Conservation (phyloP, 2,888 invertebrate genomes). For the Pediacus dermestoides region DNA sequence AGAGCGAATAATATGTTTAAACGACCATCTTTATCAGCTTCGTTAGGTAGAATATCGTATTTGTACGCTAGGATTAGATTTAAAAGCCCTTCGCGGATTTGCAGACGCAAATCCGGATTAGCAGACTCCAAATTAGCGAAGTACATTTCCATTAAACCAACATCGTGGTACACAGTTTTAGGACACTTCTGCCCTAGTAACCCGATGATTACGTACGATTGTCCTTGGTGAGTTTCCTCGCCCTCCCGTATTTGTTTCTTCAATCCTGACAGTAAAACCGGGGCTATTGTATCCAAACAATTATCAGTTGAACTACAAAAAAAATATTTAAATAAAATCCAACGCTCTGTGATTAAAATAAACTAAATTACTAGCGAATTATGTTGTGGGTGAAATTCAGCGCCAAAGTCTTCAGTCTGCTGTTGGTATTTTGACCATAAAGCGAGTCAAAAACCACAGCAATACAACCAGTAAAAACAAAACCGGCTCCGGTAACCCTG, state of each 20-base stretch:
- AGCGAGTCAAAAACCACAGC: constrained; percentile 86
- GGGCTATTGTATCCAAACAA: constrained; percentile 62
- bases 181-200: constrained; percentile 61
- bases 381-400: constrained; percentile 79
- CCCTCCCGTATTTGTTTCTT: constrained; percentile 68
- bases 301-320: constrained; percentile 57
- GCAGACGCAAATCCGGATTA: constrained; percentile 43
- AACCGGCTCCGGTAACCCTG: constrained; percentile 65
- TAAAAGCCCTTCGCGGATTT: constrained; percentile 46
- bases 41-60: constrained; percentile 39
- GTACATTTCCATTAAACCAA: constrained; percentile 55
- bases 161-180: constrained; percentile 64
- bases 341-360: constrained; percentile 3
- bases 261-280: constrained; percentile 71
- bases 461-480: constrained; percentile 75
- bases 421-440: constrained; percentile 79
- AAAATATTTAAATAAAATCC: constrained; percentile 4
- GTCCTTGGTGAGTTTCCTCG: constrained; percentile 59
- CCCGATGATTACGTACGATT: constrained; percentile 74
- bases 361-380: constrained; percentile 64
- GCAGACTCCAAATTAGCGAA: constrained; percentile 53
- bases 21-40: constrained; percentile 43
- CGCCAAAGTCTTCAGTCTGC: constrained; percentile 75
- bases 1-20: constrained; percentile 53
- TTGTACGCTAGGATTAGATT: constrained; percentile 44